Evolutionary conservation across 2,113 vertebrate species (phyloP), one percentile per base, ranked within the genome.

Genomic region (Eira barbara): DNA sequence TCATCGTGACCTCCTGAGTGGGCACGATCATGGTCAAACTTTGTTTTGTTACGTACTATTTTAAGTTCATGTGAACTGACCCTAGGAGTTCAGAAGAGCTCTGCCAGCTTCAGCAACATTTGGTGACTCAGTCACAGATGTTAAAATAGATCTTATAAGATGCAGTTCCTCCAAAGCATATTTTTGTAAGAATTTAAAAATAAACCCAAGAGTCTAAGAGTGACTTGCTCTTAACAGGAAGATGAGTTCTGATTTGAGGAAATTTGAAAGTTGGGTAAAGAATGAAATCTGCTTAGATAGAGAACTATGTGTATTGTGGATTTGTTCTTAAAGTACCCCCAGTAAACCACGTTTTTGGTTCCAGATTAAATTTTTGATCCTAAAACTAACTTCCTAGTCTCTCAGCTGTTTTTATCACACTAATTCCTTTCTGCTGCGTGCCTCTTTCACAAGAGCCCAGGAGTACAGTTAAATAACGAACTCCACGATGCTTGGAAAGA

Each of bases 121-220:
- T 78, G 69, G 86, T 97, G 96, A 97, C 84, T 97, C 89, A 94
- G 93, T 91, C 95, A 94, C 65, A 93, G 91, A 95, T 10, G 15
- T 94, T 93, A 90, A 97, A 97, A 95, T 97, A 97, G 92, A 91
- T 93, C 96, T 93, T 93, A 94, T 14, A 95, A 93, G 82, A 97
- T 97, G 89, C 78, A 93, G 73, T 96, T 97, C 91, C 97, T 97
- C 93, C 97, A 94, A 91, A 97, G 94, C 52, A 45, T 97, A 92
- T 96, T 98, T 97, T 97, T 96, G 57, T 80, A 94, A 97, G 87
- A 91, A 96, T 94, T 87, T 92, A 95, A 97, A 97, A 97, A 96
- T 97, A 96, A 94, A 91, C 67, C 42, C 31, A 84, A 49, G 27
- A 95, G 61, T 90, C 91, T 94, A 91, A 84, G 79, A 96, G 59